A percentile compares a stretch with the other conserved stretches of the same genome.
Evolutionary conservation across 2,113 vertebrate species (phyloP).

Genomic region (Lucifuga dentata): DNA sequence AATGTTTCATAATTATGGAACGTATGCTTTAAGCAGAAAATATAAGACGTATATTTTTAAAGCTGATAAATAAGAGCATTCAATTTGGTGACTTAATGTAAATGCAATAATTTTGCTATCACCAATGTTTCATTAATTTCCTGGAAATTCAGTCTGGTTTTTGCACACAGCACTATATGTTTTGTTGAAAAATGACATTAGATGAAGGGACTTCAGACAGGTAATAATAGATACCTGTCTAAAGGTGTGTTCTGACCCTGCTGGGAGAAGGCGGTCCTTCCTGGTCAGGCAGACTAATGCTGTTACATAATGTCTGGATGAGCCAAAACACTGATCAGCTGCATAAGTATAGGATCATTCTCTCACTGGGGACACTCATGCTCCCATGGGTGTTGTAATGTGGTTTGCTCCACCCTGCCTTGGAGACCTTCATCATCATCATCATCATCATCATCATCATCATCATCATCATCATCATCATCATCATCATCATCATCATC

Average conservation of each 20-base stretch:
- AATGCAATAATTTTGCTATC: too few relatives aligned
- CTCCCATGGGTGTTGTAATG: slow-evolving; percentile 18
- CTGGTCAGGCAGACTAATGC: slow-evolving; percentile 46
- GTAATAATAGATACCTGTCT: neutral
- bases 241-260: slow-evolving; percentile 19
- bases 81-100: too few relatives aligned
- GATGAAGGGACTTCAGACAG: neutral
- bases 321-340: slow-evolving; percentile 58
- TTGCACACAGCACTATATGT: neutral
- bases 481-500: neutral
- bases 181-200: neutral
- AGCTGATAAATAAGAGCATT: too few relatives aligned
- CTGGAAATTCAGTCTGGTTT: neutral
- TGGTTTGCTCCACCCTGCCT: slow-evolving; percentile 12
- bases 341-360: slow-evolving; percentile 61
- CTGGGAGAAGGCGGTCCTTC: slow-evolving; percentile 24
- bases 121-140: neutral
- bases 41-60: too few relatives aligned
- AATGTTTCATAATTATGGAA: too few relatives aligned
- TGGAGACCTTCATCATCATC: neutral
- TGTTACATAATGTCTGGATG: slow-evolving; percentile 67
- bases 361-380: slow-evolving; percentile 20
- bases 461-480: neutral
- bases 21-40: too few relatives aligned
- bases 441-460: too few relatives aligned